Evolutionary conservation across 2,113 vertebrate genomes (phyloP).

Genomic region (Talpa occidentalis): DNA sequence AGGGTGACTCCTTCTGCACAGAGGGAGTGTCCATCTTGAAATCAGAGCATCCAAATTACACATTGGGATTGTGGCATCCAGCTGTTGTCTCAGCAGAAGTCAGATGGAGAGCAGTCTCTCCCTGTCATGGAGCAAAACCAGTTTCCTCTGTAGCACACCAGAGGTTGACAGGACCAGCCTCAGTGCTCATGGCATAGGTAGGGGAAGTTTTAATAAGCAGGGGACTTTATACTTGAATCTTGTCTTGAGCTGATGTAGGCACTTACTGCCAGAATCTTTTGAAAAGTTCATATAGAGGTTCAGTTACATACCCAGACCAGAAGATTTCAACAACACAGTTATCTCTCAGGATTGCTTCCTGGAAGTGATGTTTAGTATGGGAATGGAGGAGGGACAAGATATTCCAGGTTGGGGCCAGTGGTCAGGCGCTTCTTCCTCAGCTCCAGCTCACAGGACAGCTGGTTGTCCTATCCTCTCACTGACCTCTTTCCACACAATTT

Average conservation of each 20-base stretch:
- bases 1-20: background rate
- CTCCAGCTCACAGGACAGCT: background rate
- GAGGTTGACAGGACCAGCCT: no score
- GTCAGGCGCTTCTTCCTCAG: background rate
- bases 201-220: background rate
- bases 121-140: background rate
- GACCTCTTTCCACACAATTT: background rate
- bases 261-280: background rate
- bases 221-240: background rate
- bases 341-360: background rate
- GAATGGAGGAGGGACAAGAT: no score
- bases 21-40: fast-evolving
- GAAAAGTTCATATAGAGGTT: background rate
- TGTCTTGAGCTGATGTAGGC: background rate
- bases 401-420: background rate
- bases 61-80: background rate
- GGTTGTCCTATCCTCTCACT: background rate
- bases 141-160: background rate
- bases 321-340: background rate
- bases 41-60: background rate
- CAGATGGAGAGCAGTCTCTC: background rate
- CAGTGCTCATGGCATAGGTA: background rate
- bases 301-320: background rate
- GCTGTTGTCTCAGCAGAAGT: background rate
- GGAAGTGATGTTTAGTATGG: background rate